Percentiles rank a stretch among this genome's conserved stretches.
Evolutionary conservation across 2,888 invertebrate genomes (phyloP).

Genomic region (Phortica okadai): DNA sequence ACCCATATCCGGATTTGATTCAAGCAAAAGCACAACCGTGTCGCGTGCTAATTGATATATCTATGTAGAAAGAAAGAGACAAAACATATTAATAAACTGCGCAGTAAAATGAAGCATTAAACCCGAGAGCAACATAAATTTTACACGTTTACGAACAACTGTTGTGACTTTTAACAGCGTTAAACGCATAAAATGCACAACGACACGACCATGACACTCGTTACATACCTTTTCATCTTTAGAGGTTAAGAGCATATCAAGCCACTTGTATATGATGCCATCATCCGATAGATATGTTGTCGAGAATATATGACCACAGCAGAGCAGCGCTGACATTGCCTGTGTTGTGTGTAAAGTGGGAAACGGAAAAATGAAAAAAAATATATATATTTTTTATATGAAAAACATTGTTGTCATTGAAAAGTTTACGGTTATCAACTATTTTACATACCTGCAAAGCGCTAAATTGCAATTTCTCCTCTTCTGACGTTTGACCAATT

Average conservation of each 20-base stretch:
- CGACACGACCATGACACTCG: not conserved
- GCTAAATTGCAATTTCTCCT: slow-evolving; percentile 81
- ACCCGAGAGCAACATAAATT: not conserved
- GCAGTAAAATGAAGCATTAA: not conserved
- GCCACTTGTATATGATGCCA: slow-evolving; percentile 95
- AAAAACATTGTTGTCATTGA: not conserved
- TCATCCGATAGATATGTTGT: slow-evolving; percentile 90
- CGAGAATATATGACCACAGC: slow-evolving; percentile 97
- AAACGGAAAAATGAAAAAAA: not conserved
- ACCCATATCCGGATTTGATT: slow-evolving; percentile 95
- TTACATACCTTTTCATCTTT: slow-evolving; percentile 86
- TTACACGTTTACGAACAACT: not conserved
- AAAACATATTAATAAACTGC: not conserved
- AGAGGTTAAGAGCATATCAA: slow-evolving; percentile 92
- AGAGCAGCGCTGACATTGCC: slow-evolving; percentile 96
- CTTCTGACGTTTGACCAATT: slow-evolving; percentile 77
- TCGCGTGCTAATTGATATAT: slow-evolving; percentile 94
- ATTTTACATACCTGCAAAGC: slow-evolving; percentile 77
- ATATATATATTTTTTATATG: not conserved
- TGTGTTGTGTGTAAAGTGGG: slow-evolving; percentile 74
- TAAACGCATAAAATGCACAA: not conserved
- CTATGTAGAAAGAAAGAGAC: slow-evolving; percentile 76
- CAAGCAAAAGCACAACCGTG: slow-evolving; percentile 93
- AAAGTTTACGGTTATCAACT: not conserved
- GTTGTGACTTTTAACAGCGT: not conserved